Base-by-base conservation (phyloP, 2,113 vertebrate species). In the Chascanopsetta lugubris region DNA sequence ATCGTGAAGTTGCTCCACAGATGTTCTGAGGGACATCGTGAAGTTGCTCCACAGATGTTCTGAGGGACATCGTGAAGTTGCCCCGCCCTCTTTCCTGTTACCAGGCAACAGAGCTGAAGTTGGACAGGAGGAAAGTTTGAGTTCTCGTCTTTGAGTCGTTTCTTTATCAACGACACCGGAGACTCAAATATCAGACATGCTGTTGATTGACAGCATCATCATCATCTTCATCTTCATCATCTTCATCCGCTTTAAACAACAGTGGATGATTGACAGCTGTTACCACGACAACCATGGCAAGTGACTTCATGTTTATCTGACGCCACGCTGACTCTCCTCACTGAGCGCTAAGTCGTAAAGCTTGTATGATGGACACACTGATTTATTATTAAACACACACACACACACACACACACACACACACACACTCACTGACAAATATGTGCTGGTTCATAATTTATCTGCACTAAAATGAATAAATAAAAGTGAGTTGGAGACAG, bases 391-490 rank as follows among this genome's bases (percentile, higher is more conserved):
- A 32, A 89, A 72, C 59, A 79, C 72, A 69, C 71, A 69, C 75
- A 29, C 51, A 49, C 48, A 29, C 47, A 46, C 67, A 61, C 58
- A 29, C 57, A 36, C 57, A 54, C 59, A 79, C 72, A 75, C 71
- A 69, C 75, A 43, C 51, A 54, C 48, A 55, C 36, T 15, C 12
- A 38, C 36, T 12, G 1, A 45, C 63, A 49, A 24, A 21, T 24
- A 46, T 13, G 11, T 11, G 9, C 61, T 80, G 54, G 15, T 88
- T 55, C 8, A 87, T 88, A 70, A 87, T 88, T 88, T 9, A 88
- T 76, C n/a, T 5, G 67, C 58, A 61, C 70, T 84, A 72, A 85
- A 76, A 84, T 88, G 72, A 88, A 88, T 88, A 88, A 88, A 87
- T 85, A 85, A 88, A 78, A 79, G 32, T 61, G 59, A 84, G 50